Evolutionary conservation across 2,113 vertebrate genomes (phyloP).

Genomic region (Hemichromis elongatus): DNA sequence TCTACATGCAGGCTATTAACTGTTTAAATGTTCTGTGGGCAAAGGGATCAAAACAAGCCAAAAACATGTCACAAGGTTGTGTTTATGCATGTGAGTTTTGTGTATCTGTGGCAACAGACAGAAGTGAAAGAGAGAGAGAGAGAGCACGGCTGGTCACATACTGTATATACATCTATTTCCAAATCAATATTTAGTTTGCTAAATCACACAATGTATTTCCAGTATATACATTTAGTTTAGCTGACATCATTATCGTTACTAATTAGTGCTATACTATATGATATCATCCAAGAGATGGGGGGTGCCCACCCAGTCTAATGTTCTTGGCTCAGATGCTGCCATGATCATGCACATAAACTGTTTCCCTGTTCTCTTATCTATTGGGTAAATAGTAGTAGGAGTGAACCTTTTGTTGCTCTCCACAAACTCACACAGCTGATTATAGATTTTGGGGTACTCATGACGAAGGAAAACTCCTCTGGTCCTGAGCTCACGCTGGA

Average conservation of each 20-base stretch:
- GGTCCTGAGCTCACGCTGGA: conserved; percentile 92
- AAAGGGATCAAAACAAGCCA: conserved; percentile 53
- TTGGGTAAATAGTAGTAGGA: conserved; percentile 94
- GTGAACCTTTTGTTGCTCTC: conserved; percentile 94
- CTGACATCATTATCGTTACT: conserved; percentile 58
- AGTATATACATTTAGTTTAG: conserved; percentile 46
- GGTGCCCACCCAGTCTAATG: conserved; percentile 94
- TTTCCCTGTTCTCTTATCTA: conserved; percentile 93
- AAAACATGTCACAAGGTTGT: conserved; percentile 25
- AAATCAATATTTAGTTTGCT: conserved; percentile 20
- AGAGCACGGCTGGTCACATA: not conserved
- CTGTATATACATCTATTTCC: not conserved
- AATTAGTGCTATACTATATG: conserved; percentile 75
- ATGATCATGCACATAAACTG: conserved; percentile 99
- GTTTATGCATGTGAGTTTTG: not conserved
- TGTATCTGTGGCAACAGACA: not conserved
- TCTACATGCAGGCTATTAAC: conserved; percentile 63
- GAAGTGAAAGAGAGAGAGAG: not conserved
- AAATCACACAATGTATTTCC: conserved; percentile 54
- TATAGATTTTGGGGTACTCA: conserved; percentile 90
- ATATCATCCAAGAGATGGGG: conserved; percentile 94
- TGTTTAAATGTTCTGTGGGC: conserved; percentile 32
- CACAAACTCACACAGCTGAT: conserved; percentile 93
- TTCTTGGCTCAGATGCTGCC: conserved; percentile 94
- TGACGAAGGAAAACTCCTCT: conserved; percentile 94